phyloP scores from a whole-genome alignment of 2,797 vertebrate genomes.

The Okamejei kenojei region DNA sequence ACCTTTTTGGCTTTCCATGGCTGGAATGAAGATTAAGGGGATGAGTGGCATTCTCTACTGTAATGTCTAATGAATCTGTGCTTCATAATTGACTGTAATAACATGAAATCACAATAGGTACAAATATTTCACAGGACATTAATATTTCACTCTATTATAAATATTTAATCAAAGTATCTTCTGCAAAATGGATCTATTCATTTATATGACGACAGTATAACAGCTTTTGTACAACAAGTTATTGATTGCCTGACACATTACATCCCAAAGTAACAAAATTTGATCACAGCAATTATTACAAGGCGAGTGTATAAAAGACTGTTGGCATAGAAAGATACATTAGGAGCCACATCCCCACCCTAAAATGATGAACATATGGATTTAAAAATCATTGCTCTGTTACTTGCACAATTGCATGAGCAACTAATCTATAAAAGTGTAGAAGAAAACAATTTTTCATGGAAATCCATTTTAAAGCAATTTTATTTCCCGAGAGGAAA shows the following conservation, averaged over 20 bases:
- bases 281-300: background rate
- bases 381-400: background rate
- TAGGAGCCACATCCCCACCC: background rate
- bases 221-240: background rate
- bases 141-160: constrained; percentile 1
- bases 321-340: background rate
- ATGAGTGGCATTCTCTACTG: no score
- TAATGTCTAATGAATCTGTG: no score
- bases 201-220: background rate
- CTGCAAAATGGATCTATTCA: background rate
- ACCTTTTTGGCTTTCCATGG: no score
- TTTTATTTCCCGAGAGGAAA: background rate
- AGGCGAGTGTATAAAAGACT: background rate
- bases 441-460: background rate
- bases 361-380: background rate
- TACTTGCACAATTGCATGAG: background rate
- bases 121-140: background rate
- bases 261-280: background rate
- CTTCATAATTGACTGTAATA: no score
- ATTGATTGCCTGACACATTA: background rate
- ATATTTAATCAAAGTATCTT: background rate
- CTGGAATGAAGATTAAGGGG: no score
- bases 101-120: no score
- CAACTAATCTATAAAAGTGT: background rate
- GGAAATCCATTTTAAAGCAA: background rate